Conservation (phyloP, 2,888 invertebrate genomes). For the Sinopyrophorus schimmeli region DNA sequence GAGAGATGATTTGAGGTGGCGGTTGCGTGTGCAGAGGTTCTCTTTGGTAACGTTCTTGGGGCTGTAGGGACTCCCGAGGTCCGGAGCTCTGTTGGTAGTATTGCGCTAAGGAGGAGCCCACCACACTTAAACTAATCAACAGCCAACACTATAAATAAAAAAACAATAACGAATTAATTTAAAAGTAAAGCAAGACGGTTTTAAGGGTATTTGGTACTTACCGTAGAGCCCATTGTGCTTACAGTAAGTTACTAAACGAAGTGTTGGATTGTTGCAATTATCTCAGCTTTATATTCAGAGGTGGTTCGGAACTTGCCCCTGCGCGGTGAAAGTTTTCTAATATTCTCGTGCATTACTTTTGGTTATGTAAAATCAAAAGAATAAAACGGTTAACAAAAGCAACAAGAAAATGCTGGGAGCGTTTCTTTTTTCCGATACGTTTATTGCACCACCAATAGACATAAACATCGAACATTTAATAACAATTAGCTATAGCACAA, state of each 20-base stretch:
- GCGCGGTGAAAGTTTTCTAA: constrained; percentile 43
- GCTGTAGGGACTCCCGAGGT: not conserved
- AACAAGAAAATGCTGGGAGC: constrained; percentile 16
- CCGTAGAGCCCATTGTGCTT: constrained; percentile 23
- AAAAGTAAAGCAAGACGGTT: not conserved
- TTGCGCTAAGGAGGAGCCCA: constrained; percentile 34
- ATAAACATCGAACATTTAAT: constrained; percentile 52
- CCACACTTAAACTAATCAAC: constrained; percentile 26
- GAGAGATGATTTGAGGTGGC: constrained; percentile 61
- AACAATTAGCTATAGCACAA: constrained; percentile 41
- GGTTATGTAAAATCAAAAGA: constrained; percentile 42
- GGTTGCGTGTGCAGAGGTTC: constrained; percentile 32
- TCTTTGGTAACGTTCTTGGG: constrained; percentile 8
- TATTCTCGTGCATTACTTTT: constrained; percentile 31
- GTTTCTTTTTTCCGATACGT: constrained; percentile 38
- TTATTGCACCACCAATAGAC: constrained; percentile 54
- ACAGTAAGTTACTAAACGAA: constrained; percentile 7
- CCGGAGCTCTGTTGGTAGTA: constrained; percentile 6
- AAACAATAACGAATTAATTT: not conserved
- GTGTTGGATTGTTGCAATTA: constrained; percentile 26
- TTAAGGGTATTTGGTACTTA: constrained; percentile 16
- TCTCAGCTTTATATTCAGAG: constrained; percentile 42
- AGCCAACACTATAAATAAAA: constrained; percentile 28
- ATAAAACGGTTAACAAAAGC: constrained; percentile 33
- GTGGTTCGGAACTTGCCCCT: constrained; percentile 37